Conservation (phyloP, 2,113 vertebrate species). For the Tupaia tana region DNA sequence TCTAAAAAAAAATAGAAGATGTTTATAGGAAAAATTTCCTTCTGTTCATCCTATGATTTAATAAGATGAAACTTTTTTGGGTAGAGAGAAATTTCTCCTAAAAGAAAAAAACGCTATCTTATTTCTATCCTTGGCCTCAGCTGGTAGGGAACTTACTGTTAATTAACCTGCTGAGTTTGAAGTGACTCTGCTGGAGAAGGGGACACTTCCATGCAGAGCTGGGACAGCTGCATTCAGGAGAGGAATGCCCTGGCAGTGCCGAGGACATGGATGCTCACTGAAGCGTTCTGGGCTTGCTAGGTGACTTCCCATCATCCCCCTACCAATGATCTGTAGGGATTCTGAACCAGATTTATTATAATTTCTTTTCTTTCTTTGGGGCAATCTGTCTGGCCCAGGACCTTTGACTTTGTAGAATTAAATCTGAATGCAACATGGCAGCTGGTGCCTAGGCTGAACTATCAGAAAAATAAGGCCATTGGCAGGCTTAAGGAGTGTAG, state of each 20-base stretch:
- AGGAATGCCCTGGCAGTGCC: rapidly evolving
- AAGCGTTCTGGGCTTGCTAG: neutral
- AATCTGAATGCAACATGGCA: neutral
- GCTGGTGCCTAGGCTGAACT: neutral
- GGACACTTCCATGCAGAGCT: rapidly evolving
- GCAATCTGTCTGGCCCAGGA: neutral
- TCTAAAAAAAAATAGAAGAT: neutral
- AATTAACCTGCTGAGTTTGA: neutral
- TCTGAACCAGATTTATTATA: neutral
- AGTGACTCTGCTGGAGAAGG: neutral
- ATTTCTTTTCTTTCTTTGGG: neutral
- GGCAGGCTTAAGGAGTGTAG: neutral
- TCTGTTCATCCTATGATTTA: neutral
- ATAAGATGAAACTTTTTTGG: neutral
- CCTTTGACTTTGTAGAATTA: neutral
- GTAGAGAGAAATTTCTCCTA: slow-evolving; percentile 3
- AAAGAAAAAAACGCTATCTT: neutral
- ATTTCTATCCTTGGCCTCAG: neutral
- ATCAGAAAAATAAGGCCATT: rapidly evolving
- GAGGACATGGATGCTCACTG: rapidly evolving
- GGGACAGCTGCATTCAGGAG: rapidly evolving
- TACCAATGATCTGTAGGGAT: neutral
- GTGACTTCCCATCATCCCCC: neutral
- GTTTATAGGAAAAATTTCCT: neutral
- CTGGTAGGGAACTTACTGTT: neutral